A percentile compares a stretch with the other conserved stretches of the same genome.
Evolutionary conservation across 1,140 invertebrate species (phyloP).

Genomic region (Ceratitis capitata): DNA sequence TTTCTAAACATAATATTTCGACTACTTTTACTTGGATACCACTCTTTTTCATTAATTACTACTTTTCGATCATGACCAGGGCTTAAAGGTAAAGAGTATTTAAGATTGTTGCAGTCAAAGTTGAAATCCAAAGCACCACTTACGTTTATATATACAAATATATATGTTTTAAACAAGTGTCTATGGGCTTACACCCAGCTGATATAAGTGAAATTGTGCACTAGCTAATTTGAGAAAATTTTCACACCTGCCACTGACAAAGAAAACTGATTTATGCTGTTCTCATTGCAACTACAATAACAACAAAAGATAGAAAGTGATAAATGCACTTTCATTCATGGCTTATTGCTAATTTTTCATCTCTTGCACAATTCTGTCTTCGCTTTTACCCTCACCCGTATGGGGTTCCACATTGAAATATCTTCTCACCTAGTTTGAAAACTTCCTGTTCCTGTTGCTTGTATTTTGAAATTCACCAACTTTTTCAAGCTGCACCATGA

Average conservation of each 20-base stretch:
- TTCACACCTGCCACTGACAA: conserved; percentile 13
- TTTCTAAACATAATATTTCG: too few relatives aligned
- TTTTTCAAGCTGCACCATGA: too few relatives aligned
- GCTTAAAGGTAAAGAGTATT: neutral
- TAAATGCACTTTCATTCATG: neutral
- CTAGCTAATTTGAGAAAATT: neutral
- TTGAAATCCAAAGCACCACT: neutral
- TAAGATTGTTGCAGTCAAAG: neutral
- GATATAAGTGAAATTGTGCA: neutral
- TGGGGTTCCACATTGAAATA: too few relatives aligned
- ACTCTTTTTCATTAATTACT: too few relatives aligned
- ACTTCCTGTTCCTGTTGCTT: too few relatives aligned
- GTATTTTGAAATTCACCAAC: too few relatives aligned
- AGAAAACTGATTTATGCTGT: neutral
- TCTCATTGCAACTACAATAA: too few relatives aligned
- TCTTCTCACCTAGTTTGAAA: too few relatives aligned
- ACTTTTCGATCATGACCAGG: neutral
- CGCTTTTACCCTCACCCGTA: too few relatives aligned
- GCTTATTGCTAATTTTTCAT: too few relatives aligned
- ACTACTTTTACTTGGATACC: too few relatives aligned
- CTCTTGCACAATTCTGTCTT: too few relatives aligned
- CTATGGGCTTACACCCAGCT: neutral
- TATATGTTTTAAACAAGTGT: neutral
- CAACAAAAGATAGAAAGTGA: neutral
- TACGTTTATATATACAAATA: neutral